Percentiles rank a stretch among this genome's conserved stretches.
phyloP scores from a whole-genome alignment of 2,113 vertebrate genomes.

The Agapornis roseicollis region DNA sequence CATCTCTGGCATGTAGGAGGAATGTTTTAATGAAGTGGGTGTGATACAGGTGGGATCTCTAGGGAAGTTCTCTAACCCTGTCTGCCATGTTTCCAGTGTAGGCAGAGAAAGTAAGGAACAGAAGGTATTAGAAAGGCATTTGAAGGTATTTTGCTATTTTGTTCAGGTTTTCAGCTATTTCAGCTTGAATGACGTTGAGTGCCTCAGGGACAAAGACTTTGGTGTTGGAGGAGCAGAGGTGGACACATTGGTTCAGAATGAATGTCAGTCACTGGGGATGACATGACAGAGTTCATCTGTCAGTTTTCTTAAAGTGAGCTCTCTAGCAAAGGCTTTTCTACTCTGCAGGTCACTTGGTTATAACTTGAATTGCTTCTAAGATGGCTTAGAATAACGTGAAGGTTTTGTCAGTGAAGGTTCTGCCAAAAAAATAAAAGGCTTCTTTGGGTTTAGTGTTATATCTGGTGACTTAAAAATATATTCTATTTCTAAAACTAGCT shows the following conservation, averaged over 20 bases:
- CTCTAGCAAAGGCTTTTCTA: neutral
- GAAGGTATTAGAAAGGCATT: neutral
- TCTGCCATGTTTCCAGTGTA: neutral
- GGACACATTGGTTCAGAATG: neutral
- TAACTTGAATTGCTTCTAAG: neutral
- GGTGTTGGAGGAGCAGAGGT: neutral
- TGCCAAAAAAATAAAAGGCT: neutral
- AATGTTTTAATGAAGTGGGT: neutral
- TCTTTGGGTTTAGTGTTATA: neutral
- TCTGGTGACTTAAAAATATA: neutral
- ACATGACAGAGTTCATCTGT: neutral
- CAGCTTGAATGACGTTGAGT: neutral
- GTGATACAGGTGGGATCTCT: neutral
- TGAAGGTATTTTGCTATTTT: neutral
- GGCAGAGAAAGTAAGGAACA: neutral
- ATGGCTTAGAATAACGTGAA: neutral
- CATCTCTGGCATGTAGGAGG: neutral
- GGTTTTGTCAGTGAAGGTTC: neutral
- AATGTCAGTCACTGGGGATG: neutral
- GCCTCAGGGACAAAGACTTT: neutral
- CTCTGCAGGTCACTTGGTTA: neutral
- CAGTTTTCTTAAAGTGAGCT: neutral
- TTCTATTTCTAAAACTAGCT: neutral
- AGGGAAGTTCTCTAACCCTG: neutral
- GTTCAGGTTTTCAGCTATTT: neutral